Percentiles rank a stretch among this genome's conserved stretches.
phyloP scores from a whole-genome alignment of 2,113 vertebrate genomes.

The Promerops cafer region DNA sequence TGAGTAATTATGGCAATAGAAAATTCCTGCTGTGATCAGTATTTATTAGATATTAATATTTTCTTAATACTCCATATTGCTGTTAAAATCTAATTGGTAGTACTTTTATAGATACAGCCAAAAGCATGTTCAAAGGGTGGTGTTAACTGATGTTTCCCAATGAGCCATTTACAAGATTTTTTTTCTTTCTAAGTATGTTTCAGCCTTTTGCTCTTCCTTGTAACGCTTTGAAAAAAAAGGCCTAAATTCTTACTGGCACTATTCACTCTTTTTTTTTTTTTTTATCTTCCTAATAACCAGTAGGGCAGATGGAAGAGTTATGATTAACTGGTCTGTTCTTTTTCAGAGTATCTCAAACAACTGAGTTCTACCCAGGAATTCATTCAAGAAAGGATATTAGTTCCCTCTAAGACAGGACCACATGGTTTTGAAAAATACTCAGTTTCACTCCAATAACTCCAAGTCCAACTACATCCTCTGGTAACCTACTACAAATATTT shows the following conservation, averaged over 20 bases:
- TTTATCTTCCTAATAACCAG: neutral
- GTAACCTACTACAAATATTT: neutral
- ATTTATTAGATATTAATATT: slow-evolving; percentile 1
- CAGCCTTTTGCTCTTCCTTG: neutral
- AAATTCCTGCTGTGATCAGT: slow-evolving; percentile 11
- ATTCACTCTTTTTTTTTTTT: neutral
- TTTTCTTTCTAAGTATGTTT: neutral
- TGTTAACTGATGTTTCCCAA: neutral
- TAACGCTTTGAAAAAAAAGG: neutral
- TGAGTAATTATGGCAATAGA: neutral
- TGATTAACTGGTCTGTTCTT: neutral
- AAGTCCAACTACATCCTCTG: neutral
- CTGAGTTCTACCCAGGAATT: neutral
- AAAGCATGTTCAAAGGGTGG: neutral
- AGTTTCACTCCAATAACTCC: neutral
- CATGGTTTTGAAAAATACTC: neutral
- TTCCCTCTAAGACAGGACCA: neutral
- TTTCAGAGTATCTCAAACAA: neutral
- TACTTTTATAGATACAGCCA: neutral
- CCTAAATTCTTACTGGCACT: neutral
- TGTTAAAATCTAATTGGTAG: neutral
- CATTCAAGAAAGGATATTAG: neutral
- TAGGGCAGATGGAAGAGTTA: neutral
- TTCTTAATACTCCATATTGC: neutral
- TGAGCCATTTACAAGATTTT: neutral